Evolutionary conservation across 2,888 invertebrate species (phyloP), one percentile per base, ranked within the genome.

Genomic region (Pyrgus malvae): DNA sequence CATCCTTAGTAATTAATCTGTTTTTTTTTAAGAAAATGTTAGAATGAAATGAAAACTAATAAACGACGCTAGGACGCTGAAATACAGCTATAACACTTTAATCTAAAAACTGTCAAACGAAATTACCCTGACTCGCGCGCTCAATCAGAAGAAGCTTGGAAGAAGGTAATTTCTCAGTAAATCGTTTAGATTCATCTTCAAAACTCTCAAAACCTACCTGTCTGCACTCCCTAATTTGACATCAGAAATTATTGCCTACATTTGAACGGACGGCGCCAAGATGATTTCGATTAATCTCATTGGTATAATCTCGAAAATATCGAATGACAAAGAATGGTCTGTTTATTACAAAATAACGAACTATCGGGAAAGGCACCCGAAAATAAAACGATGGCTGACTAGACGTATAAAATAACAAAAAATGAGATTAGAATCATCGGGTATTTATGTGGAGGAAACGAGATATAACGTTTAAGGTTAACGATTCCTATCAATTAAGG

Each of bases 401-500:
- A 71, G 72, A 72, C 68, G 76, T 81, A 83, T 84, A 86, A 84
- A 83, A 80, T 87, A 83, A 80, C 70, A 81, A 88, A 87, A 68
- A 72, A 68, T 59, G 64, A 84, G 89, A 90, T 89, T 80, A 81
- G 74, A 81, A 90, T 90, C 90, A 69, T 70, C 68, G 69, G 73
- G 77, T 86, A 85, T 89, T 88, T 88, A 89, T 87, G 83, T 81
- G 72, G 72, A 80, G 82, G 89, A 80, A 83, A 82, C 82, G 80
- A 73, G 67, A 77, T 79, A 53, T 45, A 74, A 79, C 82, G 81
- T 80, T 84, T 87, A 84, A 86, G 89, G 81, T 85, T 86, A 88
- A 87, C 89, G 89, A 90, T 89, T 83, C 79, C 89, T 88, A 90
- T 90, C 90, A 89, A 90, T 89, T 90, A 89, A 83, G 85, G 88